phyloP scores from a whole-genome alignment of 2,797 vertebrate species.

The Cynodonichthys magdalenae region DNA sequence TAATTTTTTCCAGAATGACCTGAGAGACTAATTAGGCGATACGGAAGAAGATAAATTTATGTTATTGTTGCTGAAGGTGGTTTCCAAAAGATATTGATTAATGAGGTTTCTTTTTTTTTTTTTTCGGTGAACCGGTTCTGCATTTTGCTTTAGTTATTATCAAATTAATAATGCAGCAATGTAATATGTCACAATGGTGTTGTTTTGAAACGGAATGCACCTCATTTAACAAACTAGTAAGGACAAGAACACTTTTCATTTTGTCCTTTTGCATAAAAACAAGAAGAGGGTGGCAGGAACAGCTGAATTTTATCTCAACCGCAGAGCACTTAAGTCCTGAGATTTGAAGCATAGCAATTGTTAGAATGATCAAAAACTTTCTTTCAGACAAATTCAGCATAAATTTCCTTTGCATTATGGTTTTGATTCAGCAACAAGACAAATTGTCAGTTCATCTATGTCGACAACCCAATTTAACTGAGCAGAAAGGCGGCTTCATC shows the following conservation, averaged over 20 bases:
- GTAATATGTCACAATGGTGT: background rate
- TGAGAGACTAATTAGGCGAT: slow-evolving; percentile 1
- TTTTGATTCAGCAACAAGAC: slow-evolving; percentile 30
- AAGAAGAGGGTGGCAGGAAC: no score
- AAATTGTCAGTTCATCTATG: slow-evolving; percentile 40
- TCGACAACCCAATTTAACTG: slow-evolving; percentile 13
- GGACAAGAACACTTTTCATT: background rate
- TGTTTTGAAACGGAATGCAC: background rate
- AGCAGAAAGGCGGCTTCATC: slow-evolving; percentile 12
- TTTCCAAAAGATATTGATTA: background rate
- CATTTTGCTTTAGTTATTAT: background rate
- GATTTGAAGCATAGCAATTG: slow-evolving; percentile 29
- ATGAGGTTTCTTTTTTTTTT: background rate
- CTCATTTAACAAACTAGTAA: background rate
- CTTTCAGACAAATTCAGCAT: slow-evolving; percentile 53
- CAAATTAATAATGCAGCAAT: background rate
- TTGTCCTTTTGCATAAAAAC: background rate
- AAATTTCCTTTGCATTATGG: slow-evolving; percentile 37
- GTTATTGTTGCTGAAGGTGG: slow-evolving; percentile 1
- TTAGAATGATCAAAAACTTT: slow-evolving; percentile 51
- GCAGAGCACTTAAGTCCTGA: background rate
- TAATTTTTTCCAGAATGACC: background rate
- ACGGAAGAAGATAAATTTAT: background rate
- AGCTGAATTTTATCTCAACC: slow-evolving; percentile 22
- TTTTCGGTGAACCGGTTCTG: background rate